These are phyloP conservation scores for Pygathrix nemaeus DNA, from an alignment of 2,113 vertebrate species.

Conservation along the genomic window DNA sequence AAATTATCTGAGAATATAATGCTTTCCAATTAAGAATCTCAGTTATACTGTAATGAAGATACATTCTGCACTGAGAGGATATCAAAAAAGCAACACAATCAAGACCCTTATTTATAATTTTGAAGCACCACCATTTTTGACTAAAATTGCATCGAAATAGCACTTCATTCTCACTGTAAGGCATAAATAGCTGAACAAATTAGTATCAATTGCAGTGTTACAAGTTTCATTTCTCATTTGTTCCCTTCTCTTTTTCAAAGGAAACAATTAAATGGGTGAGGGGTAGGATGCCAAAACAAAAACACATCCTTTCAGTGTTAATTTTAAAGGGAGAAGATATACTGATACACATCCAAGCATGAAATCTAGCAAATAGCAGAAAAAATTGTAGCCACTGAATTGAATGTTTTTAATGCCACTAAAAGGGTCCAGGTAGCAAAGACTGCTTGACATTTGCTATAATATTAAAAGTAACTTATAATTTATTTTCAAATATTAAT, in stretches of 20 bases:
- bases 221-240: slow-evolving; percentile 30
- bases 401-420: slow-evolving; percentile 46
- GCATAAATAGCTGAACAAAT: slow-evolving; percentile 33
- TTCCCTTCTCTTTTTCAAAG: not conserved
- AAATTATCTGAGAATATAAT: not conserved
- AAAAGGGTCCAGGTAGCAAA: slow-evolving; percentile 4
- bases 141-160: slow-evolving; percentile 31
- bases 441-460: not conserved
- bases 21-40: slow-evolving; percentile 18
- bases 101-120: slow-evolving; percentile 33
- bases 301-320: not conserved
- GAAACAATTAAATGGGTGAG: slow-evolving; percentile 34
- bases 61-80: not conserved
- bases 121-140: slow-evolving; percentile 35
- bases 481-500: slow-evolving; percentile 8
- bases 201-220: slow-evolving; percentile 36
- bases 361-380: slow-evolving; percentile 33
- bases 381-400: not conserved
- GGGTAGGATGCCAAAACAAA: not conserved
- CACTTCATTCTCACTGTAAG: slow-evolving; percentile 12
- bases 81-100: not conserved
- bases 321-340: slow-evolving; percentile 53
- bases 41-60: not conserved
- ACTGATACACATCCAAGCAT: not conserved
- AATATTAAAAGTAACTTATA: slow-evolving; percentile 7